Conservation (phyloP, 2,113 vertebrate genomes). For the Cyanoderma ruficeps region DNA sequence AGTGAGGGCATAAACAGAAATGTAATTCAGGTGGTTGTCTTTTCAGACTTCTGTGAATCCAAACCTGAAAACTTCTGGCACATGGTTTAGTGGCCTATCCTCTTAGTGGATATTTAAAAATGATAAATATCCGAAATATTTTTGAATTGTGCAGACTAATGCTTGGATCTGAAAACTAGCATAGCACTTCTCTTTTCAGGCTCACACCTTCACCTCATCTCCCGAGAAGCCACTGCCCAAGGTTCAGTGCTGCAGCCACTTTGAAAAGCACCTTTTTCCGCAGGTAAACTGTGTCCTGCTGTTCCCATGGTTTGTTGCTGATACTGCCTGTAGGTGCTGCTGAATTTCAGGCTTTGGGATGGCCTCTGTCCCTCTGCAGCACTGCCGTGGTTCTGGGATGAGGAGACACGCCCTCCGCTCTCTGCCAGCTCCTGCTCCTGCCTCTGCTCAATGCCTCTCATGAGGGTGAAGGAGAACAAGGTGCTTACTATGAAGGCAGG, state of each 20-base stretch:
- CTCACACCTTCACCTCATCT: not conserved
- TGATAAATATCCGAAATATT: not conserved
- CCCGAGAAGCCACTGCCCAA: not conserved
- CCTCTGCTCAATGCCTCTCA: accelerated
- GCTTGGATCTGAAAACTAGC: not conserved
- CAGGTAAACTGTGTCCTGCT: not conserved
- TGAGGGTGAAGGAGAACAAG: accelerated
- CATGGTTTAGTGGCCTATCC: not conserved
- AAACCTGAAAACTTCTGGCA: not conserved
- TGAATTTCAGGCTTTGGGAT: not conserved
- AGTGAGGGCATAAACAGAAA: not conserved
- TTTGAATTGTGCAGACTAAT: not conserved
- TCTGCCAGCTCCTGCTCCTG: accelerated
- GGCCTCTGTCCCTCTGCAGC: not conserved
- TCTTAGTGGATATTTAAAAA: not conserved
- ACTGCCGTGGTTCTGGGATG: accelerated
- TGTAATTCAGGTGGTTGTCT: not conserved
- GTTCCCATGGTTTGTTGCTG: not conserved
- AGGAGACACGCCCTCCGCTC: accelerated
- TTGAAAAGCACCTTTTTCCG: not conserved
- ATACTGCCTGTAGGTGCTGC: too few relatives aligned
- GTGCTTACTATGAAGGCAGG: accelerated
- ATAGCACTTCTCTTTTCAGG: not conserved
- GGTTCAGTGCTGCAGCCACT: accelerated
- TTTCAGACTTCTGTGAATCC: not conserved